Evolutionary conservation across 2,797 vertebrate species (phyloP), one percentile per base, ranked within the genome.

Genomic region (Galago senegalensis): DNA sequence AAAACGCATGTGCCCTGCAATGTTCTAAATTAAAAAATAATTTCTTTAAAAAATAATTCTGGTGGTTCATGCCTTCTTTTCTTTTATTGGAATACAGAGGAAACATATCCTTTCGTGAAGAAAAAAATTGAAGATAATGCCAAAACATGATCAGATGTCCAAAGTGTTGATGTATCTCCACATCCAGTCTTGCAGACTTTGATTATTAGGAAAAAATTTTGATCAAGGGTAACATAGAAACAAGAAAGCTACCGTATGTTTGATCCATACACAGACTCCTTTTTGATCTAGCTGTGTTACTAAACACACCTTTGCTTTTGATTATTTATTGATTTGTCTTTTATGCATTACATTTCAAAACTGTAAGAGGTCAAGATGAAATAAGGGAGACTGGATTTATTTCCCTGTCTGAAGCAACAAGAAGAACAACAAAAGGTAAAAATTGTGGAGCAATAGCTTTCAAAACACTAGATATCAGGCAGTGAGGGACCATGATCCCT

Each of bases 101-200:
- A 58, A 12, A 94, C 86, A 86, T 83, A 69, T 9, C 34, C 63
- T 73, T 61, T 72, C 29, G 53, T 29, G 2, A 37, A 92, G 43
- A 67, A 53, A 79, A 83, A 75, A 43, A 43, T 46, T 73, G 29
- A 16, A 88, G 17, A 70, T 34, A 87, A 75, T 76, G 80, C 88
- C 58, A 96, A 93, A 75, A 69, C 10, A 58, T 89, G 29, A 63
- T 77, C 87, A 92, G 73, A 86, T 75, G 17, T 80, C 49, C n/a
- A 53, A 76, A 63, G 23, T 34, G 67, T 10, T 58, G 20, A 40
- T 56, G 21, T 63, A 75, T 56, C 80, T 72, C 27, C 25, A 29
- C 34, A 89, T 58, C 65, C 82, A 63, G 86, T 89, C 83, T 90
- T 83, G 17, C 6, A 87, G 43, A 69, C 58, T 91, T 88, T 94